Percentiles rank a stretch among this genome's conserved stretches.
These are phyloP conservation scores for Drosophila nigritarsus DNA, from an alignment of 2,888 invertebrate genomes.

Conservation along the genomic window DNA sequence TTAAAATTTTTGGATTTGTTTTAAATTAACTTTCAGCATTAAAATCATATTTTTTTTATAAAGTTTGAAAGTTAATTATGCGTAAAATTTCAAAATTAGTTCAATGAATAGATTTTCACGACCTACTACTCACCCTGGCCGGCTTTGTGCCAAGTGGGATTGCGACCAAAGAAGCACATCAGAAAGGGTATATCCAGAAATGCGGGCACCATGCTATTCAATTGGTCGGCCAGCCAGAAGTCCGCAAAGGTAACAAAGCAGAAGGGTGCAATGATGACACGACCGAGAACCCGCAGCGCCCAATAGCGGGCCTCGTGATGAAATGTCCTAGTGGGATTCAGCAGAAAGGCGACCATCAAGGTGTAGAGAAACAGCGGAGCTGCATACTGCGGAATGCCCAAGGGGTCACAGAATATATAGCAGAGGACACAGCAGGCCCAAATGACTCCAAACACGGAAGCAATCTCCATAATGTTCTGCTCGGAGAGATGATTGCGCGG, in stretches of 20 bases:
- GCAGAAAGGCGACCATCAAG: constrained; percentile 89
- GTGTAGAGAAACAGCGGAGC: constrained; percentile 90
- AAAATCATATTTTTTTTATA: neutral
- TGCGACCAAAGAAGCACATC: constrained; percentile 90
- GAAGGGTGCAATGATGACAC: constrained; percentile 90
- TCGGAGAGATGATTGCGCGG: constrained; percentile 91
- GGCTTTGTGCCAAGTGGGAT: constrained; percentile 87
- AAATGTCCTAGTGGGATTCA: constrained; percentile 92
- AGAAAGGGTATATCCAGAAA: constrained; percentile 92
- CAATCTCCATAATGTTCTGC: constrained; percentile 91
- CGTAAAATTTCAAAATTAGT: neutral
- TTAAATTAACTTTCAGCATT: neutral
- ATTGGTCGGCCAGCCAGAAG: constrained; percentile 94
- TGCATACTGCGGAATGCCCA: constrained; percentile 91
- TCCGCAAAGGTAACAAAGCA: constrained; percentile 93
- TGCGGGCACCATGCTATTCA: constrained; percentile 91
- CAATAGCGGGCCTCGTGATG: constrained; percentile 91
- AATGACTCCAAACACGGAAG: constrained; percentile 90
- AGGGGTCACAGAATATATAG: constrained; percentile 88
- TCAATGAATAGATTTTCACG: neutral
- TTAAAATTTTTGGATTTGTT: neutral
- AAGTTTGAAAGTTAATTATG: neutral
- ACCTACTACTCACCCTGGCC: constrained; percentile 73
- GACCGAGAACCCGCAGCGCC: constrained; percentile 87
- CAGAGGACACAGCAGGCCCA: constrained; percentile 89